phyloP scores from a whole-genome alignment of 2,888 invertebrate genomes.

The Deilephila porcellus region DNA sequence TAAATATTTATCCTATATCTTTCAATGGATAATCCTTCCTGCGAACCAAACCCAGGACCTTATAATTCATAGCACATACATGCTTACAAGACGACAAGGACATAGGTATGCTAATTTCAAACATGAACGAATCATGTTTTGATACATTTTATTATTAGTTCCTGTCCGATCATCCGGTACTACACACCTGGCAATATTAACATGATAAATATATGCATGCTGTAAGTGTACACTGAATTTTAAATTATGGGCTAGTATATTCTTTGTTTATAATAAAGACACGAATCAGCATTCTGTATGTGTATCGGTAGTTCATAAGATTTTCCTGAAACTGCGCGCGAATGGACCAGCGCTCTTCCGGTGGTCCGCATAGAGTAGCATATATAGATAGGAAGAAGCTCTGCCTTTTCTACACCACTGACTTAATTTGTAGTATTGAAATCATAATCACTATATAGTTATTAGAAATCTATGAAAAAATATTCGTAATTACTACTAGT shows the following conservation, averaged over 20 bases:
- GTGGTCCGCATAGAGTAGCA: constrained; percentile 53
- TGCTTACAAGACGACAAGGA: too few species aligned
- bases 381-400: constrained; percentile 33
- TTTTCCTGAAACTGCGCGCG: constrained; percentile 67
- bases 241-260: background rate
- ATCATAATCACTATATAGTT: too few species aligned
- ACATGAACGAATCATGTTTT: too few species aligned
- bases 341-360: constrained; percentile 63
- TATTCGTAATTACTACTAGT: too few species aligned
- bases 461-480: too few species aligned
- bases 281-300: constrained; percentile 34
- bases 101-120: too few species aligned
- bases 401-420: background rate
- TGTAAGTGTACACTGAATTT: constrained; percentile 7
- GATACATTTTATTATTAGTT: background rate
- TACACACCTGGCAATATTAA: background rate
- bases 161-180: background rate
- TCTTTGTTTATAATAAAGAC: constrained; percentile 19
- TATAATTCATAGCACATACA: too few species aligned
- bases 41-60: too few species aligned
- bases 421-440: too few species aligned
- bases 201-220: background rate
- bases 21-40: too few species aligned
- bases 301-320: constrained; percentile 37
- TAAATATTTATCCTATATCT: too few species aligned